These are phyloP conservation scores for Diaprepes abbreviatus DNA, from an alignment of 2,888 invertebrate genomes.

Conservation along the genomic window DNA sequence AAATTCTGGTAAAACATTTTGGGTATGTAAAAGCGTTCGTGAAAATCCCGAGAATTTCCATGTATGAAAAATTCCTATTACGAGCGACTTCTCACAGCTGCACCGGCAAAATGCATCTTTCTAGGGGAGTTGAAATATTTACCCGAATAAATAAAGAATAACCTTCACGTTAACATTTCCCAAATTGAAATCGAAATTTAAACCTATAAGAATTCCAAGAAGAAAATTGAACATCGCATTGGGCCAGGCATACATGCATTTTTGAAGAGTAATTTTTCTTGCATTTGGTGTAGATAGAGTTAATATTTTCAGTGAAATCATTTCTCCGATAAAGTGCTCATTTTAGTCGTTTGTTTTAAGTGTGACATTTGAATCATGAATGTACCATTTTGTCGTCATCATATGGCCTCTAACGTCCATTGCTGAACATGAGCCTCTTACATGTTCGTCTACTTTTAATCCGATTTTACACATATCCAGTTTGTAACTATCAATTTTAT, in stretches of 20 bases:
- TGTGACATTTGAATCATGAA: no score
- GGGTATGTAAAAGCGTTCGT: neutral
- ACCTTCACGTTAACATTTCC: slow-evolving; percentile 7
- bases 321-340: no score
- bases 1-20: neutral
- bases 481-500: no score
- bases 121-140: slow-evolving; percentile 1
- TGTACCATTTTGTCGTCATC: no score
- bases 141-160: slow-evolving; percentile 12
- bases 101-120: neutral
- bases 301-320: no score
- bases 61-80: neutral
- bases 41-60: neutral
- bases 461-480: no score
- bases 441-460: no score
- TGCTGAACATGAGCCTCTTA: no score
- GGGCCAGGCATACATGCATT: neutral
- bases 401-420: no score
- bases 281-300: neutral
- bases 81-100: slow-evolving; percentile 15
- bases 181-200: slow-evolving; percentile 11
- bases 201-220: slow-evolving; percentile 3
- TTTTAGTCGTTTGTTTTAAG: no score
- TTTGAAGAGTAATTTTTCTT: neutral
- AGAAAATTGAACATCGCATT: neutral